Conservation (phyloP, 2,113 vertebrate genomes). For the Paraplagusia blochii region DNA sequence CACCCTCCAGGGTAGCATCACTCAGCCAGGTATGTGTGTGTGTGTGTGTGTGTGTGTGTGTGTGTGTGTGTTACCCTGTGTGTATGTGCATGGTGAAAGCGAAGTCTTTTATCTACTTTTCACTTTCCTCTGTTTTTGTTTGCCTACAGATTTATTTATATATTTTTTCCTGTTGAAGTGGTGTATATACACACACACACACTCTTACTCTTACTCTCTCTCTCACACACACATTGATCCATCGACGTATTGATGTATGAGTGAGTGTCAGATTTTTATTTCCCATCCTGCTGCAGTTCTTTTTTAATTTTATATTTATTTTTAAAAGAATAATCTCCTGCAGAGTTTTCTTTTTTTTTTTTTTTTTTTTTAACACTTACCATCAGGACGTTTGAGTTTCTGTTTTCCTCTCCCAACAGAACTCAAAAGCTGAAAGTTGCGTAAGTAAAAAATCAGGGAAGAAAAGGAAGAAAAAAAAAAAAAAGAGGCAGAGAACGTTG, state of each 20-base stretch:
- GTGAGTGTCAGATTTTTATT: constrained; percentile 58
- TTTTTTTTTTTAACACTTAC: constrained; percentile 53
- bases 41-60: constrained; percentile 28
- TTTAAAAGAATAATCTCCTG: constrained; percentile 62
- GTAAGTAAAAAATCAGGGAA: constrained; percentile 23
- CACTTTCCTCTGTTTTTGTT: constrained; percentile 69
- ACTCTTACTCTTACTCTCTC: constrained; percentile 21
- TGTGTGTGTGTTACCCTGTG: constrained; percentile 34
- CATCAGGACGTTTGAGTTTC: constrained; percentile 47
- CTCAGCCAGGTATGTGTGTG: constrained; percentile 68
- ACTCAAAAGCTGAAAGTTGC: constrained; percentile 64
- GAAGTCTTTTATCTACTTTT: constrained; percentile 71
- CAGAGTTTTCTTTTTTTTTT: too few species aligned
- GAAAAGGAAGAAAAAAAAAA: constrained; percentile 3
- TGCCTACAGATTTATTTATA: constrained; percentile 75
- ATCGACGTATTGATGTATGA: constrained; percentile 73
- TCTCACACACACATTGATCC: constrained; percentile 60
- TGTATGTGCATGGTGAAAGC: constrained; percentile 55
- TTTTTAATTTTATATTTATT: constrained; percentile 60
- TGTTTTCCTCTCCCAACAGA: constrained; percentile 64
- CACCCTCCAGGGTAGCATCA: constrained; percentile 75
- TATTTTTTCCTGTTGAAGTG: constrained; percentile 62
- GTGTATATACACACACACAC: constrained; percentile 31
- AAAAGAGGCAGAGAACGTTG: constrained; percentile 40
- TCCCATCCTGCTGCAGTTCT: constrained; percentile 52